phyloP scores from a whole-genome alignment of 2,113 vertebrate genomes.

The Ardeotis arabs region DNA sequence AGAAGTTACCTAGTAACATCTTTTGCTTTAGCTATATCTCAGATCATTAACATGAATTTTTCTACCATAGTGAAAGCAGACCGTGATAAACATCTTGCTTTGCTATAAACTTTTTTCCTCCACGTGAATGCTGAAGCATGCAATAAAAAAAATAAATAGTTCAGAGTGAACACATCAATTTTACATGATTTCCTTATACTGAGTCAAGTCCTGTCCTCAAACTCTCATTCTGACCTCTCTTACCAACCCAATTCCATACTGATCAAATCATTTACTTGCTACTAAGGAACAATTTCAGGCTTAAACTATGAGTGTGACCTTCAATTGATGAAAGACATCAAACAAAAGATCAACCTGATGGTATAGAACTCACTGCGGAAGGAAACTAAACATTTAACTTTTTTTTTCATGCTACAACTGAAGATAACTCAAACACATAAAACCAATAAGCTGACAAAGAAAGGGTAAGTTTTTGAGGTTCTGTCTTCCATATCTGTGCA shows the following conservation, averaged over 20 bases:
- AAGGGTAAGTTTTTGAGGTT: slow-evolving; percentile 28
- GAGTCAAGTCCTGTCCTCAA: background rate
- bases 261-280: slow-evolving; percentile 39
- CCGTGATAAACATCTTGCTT: background rate
- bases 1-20: background rate
- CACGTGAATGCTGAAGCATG: background rate
- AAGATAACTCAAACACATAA: slow-evolving; percentile 10
- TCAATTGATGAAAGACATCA: slow-evolving; percentile 42
- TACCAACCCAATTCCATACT: background rate
- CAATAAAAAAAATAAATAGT: background rate
- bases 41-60: background rate
- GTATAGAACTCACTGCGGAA: background rate
- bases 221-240: background rate
- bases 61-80: background rate
- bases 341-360: slow-evolving; percentile 23
- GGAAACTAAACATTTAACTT: background rate
- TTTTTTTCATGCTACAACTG: background rate
- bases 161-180: background rate
- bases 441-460: slow-evolving; percentile 27
- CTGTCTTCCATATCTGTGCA: background rate
- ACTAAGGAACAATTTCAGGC: slow-evolving; percentile 36
- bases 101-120: background rate
- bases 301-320: slow-evolving; percentile 38
- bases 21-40: background rate
- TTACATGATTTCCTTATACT: background rate